Evolutionary conservation across 2,797 vertebrate genomes (phyloP).

Genomic region (Cossypha polioptera): DNA sequence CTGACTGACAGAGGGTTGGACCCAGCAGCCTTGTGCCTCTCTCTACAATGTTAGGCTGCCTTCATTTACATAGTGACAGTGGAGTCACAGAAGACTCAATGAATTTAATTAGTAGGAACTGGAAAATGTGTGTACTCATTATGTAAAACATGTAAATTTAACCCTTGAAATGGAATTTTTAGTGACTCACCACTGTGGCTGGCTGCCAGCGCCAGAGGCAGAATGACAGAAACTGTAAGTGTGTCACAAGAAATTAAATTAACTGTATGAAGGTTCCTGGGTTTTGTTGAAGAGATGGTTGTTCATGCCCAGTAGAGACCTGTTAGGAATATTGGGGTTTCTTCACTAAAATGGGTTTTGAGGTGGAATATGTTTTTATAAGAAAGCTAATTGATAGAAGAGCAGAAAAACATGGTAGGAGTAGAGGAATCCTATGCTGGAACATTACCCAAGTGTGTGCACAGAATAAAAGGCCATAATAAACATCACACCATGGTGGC

Average conservation of each 20-base stretch:
- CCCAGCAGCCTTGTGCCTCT: neutral
- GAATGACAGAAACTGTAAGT: neutral
- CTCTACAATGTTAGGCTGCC: slow-evolving; percentile 3
- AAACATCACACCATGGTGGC: neutral
- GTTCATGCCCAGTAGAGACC: neutral
- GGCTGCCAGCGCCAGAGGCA: neutral
- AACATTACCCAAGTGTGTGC: neutral
- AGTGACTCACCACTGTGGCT: neutral
- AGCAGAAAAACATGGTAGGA: neutral
- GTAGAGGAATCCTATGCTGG: neutral
- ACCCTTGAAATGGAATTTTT: slow-evolving; percentile 39
- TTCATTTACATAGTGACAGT: slow-evolving; percentile 46
- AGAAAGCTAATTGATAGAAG: neutral
- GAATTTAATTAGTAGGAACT: slow-evolving; percentile 58
- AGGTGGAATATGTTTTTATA: neutral
- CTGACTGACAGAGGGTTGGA: slow-evolving; percentile 11
- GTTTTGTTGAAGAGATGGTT: neutral
- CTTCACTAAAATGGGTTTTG: neutral
- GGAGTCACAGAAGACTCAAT: slow-evolving; percentile 40
- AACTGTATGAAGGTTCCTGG: neutral
- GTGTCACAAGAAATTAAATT: slow-evolving; percentile 45
- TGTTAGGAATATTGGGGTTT: neutral
- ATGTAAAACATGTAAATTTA: slow-evolving; percentile 65
- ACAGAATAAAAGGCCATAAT: neutral
- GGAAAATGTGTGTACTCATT: slow-evolving; percentile 52